Base-by-base conservation (phyloP, 2,113 vertebrate genomes). In the Ameiurus melas region DNA sequence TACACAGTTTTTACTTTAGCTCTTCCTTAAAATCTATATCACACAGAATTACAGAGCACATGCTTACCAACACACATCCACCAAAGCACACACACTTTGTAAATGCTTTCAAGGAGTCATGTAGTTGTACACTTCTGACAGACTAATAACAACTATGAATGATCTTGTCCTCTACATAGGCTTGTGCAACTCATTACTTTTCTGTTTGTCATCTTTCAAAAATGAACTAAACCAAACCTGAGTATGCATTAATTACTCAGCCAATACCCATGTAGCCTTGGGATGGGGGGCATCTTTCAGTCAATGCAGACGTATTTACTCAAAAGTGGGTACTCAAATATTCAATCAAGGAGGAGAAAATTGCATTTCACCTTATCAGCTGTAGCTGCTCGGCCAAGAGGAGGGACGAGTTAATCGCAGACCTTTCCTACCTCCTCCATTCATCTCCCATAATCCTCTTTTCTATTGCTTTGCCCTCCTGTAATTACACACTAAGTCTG, bases 341-440 rank as follows among this genome's bases (percentile, higher is more conserved):
- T 92, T 94, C 90, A 93, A 93, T 93, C 92, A 94, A 84, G 64
- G 58, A 90, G 30, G 83, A 79, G 86, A 89, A 93, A 91, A 92
- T 91, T 90, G 84, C 92, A 93, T 80, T 92, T 91, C 91, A 88
- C 85, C 89, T 92, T 92, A 92, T 93, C 92, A 90, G 90, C 30
- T 88, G 70, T 55, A 85, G 85, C 82, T 82, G 57, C 62, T 85
- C 77, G 70, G 60, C 75, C 79, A 20, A 75, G 62, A 68, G 80
- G 55, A 85, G 53, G 83, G 75, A 83, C 43, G 78, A 92, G 86
- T 91, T 92, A 87, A 88, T 93, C 87, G 57, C 68, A 87, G 87
- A 91, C 88, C 88, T 89, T 84, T 83, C 60, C 60, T 12, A 78
- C 90, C 86, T 80, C 80, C 82, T 91, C 77, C 60, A 84, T 91